A percentile compares a stretch with the other conserved stretches of the same genome.
These are phyloP conservation scores for Odontamblyopus rebecca DNA, from an alignment of 2,797 vertebrate species.

Conservation along the genomic window DNA sequence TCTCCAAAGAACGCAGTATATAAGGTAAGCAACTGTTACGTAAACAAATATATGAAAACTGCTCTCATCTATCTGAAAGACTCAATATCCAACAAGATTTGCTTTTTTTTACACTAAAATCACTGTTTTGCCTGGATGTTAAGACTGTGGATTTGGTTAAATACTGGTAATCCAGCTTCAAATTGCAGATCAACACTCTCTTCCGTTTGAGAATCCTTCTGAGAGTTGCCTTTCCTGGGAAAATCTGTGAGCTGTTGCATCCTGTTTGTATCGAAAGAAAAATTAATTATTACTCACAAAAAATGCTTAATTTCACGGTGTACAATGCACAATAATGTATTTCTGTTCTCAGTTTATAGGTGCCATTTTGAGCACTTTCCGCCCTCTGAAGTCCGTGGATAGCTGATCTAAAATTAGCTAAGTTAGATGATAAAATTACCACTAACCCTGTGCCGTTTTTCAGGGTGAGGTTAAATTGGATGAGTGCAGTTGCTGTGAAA, in stretches of 20 bases:
- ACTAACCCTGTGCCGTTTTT: conserved; percentile 35
- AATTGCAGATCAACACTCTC: not conserved
- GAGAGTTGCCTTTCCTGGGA: not conserved
- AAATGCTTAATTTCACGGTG: too few species aligned
- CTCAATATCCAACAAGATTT: not conserved
- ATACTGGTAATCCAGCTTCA: not conserved
- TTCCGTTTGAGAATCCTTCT: not conserved
- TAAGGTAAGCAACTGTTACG: conserved; percentile 2
- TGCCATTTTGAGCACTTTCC: too few species aligned
- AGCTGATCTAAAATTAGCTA: too few species aligned
- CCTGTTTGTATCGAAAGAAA: not conserved
- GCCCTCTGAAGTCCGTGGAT: too few species aligned
- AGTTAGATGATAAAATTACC: conserved; percentile 4
- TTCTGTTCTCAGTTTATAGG: too few species aligned
- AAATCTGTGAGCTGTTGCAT: not conserved
- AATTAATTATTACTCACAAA: not conserved
- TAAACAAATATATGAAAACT: not conserved
- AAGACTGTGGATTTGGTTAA: too few species aligned
- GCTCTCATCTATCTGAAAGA: not conserved
- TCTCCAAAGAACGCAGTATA: not conserved
- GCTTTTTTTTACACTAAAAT: too few species aligned
- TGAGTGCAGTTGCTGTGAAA: conserved; percentile 55
- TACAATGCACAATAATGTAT: not conserved
- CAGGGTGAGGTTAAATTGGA: conserved; percentile 56
- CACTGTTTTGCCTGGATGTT: too few species aligned